Conservation (phyloP, 2,797 vertebrate species). For the Phylloscopus collybita region DNA sequence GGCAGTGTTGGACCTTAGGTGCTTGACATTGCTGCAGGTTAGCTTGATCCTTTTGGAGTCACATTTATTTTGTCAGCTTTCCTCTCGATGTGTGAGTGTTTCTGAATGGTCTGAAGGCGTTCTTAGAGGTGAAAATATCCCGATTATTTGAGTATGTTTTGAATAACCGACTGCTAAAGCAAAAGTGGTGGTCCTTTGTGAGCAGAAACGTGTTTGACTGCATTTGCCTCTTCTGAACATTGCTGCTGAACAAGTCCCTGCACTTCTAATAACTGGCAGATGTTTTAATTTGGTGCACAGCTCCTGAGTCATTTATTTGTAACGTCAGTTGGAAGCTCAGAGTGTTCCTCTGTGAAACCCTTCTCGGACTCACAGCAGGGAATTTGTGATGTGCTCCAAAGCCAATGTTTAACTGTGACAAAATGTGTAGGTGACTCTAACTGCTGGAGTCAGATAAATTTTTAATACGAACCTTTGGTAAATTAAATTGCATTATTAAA, state of each 20-base stretch:
- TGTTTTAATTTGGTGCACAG: constrained; percentile 40
- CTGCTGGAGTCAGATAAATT: constrained; percentile 56
- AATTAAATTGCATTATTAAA: constrained; percentile 72
- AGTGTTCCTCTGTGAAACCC: not conserved
- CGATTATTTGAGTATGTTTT: not conserved
- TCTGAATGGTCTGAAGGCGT: not conserved
- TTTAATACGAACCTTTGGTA: constrained; percentile 64
- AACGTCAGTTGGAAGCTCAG: constrained; percentile 3
- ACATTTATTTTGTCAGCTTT: not conserved
- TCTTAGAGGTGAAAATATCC: not conserved
- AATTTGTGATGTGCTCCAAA: constrained; percentile 56
- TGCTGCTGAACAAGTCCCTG: not conserved
- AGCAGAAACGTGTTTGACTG: not conserved
- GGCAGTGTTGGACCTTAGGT: not conserved
- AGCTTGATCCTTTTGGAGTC: not conserved
- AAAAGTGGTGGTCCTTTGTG: not conserved
- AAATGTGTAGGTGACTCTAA: constrained; percentile 56
- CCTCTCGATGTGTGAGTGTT: not conserved
- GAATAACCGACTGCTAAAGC: not conserved
- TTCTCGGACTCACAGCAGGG: constrained; percentile 1
- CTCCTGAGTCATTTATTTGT: constrained; percentile 38
- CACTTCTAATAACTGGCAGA: not conserved
- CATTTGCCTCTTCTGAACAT: not conserved
- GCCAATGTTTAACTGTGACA: constrained; percentile 61
- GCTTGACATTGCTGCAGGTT: not conserved